Base-by-base conservation (phyloP, 1,140 invertebrate species). In the Parasteatoda tepidariorum region DNA sequence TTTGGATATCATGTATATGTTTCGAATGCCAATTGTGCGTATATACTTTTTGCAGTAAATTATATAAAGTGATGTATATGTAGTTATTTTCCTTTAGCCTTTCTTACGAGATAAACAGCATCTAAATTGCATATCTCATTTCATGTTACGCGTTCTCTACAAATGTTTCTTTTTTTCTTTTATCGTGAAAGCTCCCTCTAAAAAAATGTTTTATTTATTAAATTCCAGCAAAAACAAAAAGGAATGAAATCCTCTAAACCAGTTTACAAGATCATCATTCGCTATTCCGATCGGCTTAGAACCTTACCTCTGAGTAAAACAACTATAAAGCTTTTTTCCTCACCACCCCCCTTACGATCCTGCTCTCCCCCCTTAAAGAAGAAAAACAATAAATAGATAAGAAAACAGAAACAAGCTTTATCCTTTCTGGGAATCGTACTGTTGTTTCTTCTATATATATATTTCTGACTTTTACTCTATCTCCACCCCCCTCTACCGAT, bases 201-300 rank as follows among this genome's bases (percentile, higher is more conserved):
- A 7, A 5, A 34, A 38, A 68, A 79, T 79, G 76, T 79, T 79
- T 79, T 79, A 79, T 79, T 79, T 79, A 79, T 79, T 79, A 68
- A 79, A 79, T 79, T 68, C 76, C 18, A 48, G 38, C 9, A 48
- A 48, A 48, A 48, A 48, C 11, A 41, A 61, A 61, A 74, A 22
- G 41, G 26, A 68, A 67, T 15, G 28, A 66, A 66, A 48, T 64
- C 74, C 61, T 34, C 76, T 67, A 67, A 68, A 79, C 76, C 76
- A 68, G 76, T 79, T 79, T 79, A 79, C 76, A 79, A 79, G 62
- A 79, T 79, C 76, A 79, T 79, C 76, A 68, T 79, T 79, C 76
- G 62, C 41, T 68, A 57, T 57, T 79, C 76, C 59, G 76, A 79
- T 79, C 76, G 76, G 66, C 76, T 79, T 79, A 79, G 26, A 18